Evolutionary conservation across 2,113 vertebrate species (phyloP), one percentile per base, ranked within the genome.

Genomic region (Erinaceus europaeus): DNA sequence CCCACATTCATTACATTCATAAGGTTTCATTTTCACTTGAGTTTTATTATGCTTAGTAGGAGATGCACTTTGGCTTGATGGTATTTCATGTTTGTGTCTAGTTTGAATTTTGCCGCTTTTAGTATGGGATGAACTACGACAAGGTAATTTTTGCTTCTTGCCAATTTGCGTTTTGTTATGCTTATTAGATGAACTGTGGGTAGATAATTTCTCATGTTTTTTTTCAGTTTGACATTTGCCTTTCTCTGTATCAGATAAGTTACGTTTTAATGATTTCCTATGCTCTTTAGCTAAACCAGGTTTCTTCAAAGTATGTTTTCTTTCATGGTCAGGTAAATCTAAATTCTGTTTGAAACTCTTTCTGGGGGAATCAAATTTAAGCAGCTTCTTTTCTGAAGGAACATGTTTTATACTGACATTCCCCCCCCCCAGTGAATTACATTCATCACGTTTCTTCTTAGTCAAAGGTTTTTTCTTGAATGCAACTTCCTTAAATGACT

Each of bases 191-290:
- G 68, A 93, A 15, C 76, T 95, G 27, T 69, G 82, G 53, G 67
- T 93, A 55, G 94, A 72, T 32, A 74, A 69, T 88, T 96, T 96
- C 10, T 95, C 88, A 46, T 84, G 90, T 89, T 95, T 96, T 69
- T 96, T 96, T 27, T 93, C 88, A 20, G 61, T 82, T 87, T 95
- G 86, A 71, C 75, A 96, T 89, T 94, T 91, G 7, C 71, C 74
- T 78, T 94, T 95, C 12, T 92, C 90, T 44, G 38, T 81, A 32
- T 94, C 92, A 71, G 93, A 90, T 46, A 94, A 86, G 23, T 38
- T 59, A 46, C 84, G 84, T 36, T 62, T 89, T 9, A 93, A 86
- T 90, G 92, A 90, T 80, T 96, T 96, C 32, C 40, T 94, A 6
- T 86, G 92, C 50, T 95, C 91, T 46, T 91, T 86, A 84, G 93